These are phyloP conservation scores for Pelecanus crispus DNA, from an alignment of 2,113 vertebrate genomes.

Conservation along the genomic window DNA sequence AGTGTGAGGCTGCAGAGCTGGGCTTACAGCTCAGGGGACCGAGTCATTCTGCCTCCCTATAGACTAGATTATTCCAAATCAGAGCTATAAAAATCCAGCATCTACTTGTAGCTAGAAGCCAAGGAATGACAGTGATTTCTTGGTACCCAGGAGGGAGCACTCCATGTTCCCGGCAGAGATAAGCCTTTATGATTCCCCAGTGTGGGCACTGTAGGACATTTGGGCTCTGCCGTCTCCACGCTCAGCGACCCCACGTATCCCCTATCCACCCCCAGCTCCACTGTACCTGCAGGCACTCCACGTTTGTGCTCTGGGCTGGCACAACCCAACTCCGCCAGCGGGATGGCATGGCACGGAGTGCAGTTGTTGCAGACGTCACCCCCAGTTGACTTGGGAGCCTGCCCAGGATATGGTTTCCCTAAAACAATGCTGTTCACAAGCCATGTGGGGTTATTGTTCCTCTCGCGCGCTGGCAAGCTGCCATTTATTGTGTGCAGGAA, in stretches of 20 bases:
- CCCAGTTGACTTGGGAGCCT: neutral
- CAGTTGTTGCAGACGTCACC: neutral
- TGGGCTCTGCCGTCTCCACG: neutral
- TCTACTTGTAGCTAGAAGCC: neutral
- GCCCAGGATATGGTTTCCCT: neutral
- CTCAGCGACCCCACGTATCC: fast-evolving
- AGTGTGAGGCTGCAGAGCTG: neutral
- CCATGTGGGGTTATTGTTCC: neutral
- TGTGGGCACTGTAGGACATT: neutral
- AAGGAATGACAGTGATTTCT: fast-evolving
- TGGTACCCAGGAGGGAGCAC: neutral
- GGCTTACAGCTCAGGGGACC: fast-evolving
- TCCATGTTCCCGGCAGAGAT: fast-evolving
- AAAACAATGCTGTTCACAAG: neutral
- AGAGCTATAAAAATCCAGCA: neutral
- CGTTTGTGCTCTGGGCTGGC: fast-evolving
- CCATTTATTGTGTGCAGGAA: slow-evolving; percentile 18
- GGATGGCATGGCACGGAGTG: neutral
- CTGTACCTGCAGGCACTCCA: neutral
- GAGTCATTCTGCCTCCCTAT: neutral
- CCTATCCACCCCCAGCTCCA: fast-evolving
- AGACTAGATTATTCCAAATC: neutral
- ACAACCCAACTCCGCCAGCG: fast-evolving
- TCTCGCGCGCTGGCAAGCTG: neutral
- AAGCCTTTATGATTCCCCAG: fast-evolving